Evolutionary conservation across 53 echinoderm and acorn worm genomes (phyloP), one percentile per base, ranked within the genome.

Genomic region (Zoroaster sp.): DNA sequence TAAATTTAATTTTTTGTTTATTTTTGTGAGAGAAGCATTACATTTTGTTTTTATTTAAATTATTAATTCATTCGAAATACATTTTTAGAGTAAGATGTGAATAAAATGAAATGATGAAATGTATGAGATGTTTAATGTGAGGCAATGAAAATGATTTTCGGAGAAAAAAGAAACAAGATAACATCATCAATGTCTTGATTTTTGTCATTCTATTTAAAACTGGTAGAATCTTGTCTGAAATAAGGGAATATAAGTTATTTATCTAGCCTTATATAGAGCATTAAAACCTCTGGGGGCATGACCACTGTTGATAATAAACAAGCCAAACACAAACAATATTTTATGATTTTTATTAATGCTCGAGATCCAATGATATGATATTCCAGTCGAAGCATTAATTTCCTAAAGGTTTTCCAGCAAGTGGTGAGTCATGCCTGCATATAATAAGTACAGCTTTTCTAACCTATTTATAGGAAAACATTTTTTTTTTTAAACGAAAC

Each of bases 121-220:
- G 47, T 47, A 75, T 3, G 51, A 34, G 18, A 20, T 36, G 36
- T 7, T 78, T 78, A 18, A 35, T 17, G 7, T 18, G 34, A 37
- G 32, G 35, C 40, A 39, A 67, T 82, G 82, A 66, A 3, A 82
- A 82, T 82, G 82, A 80, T 30, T 20, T 66, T 41, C 42, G 67
- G 66, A 41, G 12, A 74, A 35, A 67, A 67, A 82, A 28, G 66
- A 82, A 47, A 4, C 11, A 15, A 11, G 38, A 31, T 30, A 31
- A 79, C 15, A 36, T 49, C 15, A 25, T 53, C 21, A 36, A 21
- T 28, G 1, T 79, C 39, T 9, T 5, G 33, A 35, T 69, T 69
- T 1, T 69, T 9, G 21, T 28, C 28, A 28, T 25, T 25, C 55
- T 21, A 55, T 55, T 25, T 25, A 25, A 59, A 59, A 59, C 9